Evolutionary conservation across 2,888 invertebrate species (phyloP).

Genomic region (Ophion slaviceki): DNA sequence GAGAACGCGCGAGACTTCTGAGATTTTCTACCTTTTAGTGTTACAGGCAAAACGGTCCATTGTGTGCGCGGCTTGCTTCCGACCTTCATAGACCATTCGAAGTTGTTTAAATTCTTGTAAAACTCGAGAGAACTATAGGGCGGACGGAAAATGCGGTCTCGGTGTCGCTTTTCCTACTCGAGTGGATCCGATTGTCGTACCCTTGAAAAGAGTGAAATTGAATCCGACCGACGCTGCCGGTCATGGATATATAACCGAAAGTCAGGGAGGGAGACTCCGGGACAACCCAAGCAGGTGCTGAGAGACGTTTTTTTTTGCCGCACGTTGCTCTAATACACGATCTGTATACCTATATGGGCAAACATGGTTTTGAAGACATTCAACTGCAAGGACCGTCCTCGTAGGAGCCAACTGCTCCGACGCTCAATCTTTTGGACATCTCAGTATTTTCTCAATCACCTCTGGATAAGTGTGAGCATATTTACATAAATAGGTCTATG

Average conservation of each 20-base stretch:
- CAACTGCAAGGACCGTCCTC: too few relatives aligned
- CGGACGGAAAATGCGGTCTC: slow-evolving; percentile 69
- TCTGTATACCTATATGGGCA: not conserved
- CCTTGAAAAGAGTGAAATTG: slow-evolving; percentile 83
- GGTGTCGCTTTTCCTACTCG: slow-evolving; percentile 80
- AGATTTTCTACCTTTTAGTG: slow-evolving; percentile 49
- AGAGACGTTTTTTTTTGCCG: slow-evolving; percentile 54
- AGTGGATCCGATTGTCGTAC: slow-evolving; percentile 81
- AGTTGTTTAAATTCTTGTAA: slow-evolving; percentile 82
- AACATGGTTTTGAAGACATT: too few relatives aligned
- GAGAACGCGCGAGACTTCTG: slow-evolving; percentile 43
- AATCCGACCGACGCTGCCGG: slow-evolving; percentile 72
- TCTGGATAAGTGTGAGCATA: not conserved
- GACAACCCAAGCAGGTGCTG: slow-evolving; percentile 66
- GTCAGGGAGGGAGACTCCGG: slow-evolving; percentile 42
- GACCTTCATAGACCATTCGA: slow-evolving; percentile 70
- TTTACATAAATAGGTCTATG: not conserved
- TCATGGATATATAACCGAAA: slow-evolving; percentile 52
- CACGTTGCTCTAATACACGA: not conserved
- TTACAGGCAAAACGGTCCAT: slow-evolving; percentile 41
- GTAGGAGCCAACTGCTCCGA: too few relatives aligned
- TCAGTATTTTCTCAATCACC: too few relatives aligned
- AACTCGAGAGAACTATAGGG: slow-evolving; percentile 65
- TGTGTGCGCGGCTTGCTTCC: slow-evolving; percentile 48
- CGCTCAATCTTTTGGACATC: too few relatives aligned